Base-by-base conservation (phyloP, 2,113 vertebrate species). In the Irena cyanogastra region DNA sequence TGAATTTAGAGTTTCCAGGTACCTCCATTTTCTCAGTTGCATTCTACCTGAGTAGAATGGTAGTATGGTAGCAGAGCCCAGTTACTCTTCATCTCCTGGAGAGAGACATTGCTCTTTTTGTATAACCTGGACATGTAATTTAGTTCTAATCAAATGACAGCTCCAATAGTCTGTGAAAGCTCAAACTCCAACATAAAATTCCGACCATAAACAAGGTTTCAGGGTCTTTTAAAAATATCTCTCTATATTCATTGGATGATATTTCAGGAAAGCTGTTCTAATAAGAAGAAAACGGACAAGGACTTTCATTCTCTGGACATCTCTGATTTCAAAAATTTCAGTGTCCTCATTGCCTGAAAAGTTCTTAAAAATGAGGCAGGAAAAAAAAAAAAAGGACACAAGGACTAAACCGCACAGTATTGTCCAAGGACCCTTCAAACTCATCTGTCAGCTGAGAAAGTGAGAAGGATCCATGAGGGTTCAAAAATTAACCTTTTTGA, bases 1-100 rank as follows among this genome's bases (percentile, higher is more conserved):
- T 90, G 88, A 84, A 92, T 92, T 89, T 90, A 75, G 89, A 37
- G 28, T 81, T 88, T 92, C 41, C 83, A 61, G 72, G n/a, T 87
- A 70, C 41, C 44, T 82, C 49, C 28, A 45, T 90, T 90, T 90
- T 54, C 65, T 88, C 49, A 68, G 35, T 78, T 93, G 52, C 49
- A 75, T 74, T 93, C 33, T 93, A 39, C 28, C 78, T n/a, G n/a
- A n/a, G n/a, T n/a, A n/a, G n/a, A n/a, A n/a, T n/a, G n/a, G n/a
- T n/a, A n/a, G 26, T 83, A 26, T 16, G 31, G 64, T 49, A 90
- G 64, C 64, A 60, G 60, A 74, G 35, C 64, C 66, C 78, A 56
- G 78, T 56, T n/a, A 47, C 35, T 66, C 68, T 63, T 80, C 44
- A 37, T 76, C 71, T 91, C 71, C 44, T 19, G 52, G 28, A 52